Conservation (phyloP, 2,797 vertebrate genomes). For the Mormyrops attenuatus region DNA sequence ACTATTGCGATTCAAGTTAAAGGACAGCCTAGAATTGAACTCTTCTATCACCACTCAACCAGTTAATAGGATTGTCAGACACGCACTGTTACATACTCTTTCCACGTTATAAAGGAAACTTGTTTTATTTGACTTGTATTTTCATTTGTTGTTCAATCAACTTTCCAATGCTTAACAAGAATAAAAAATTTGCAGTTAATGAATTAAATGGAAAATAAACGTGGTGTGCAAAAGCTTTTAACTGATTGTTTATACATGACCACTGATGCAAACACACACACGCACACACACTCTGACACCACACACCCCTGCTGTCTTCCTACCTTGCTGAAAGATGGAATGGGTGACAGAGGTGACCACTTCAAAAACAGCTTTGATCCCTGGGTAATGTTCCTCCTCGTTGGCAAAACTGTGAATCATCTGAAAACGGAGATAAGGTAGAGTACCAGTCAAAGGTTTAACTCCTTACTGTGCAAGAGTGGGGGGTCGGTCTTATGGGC, state of each 20-base stretch:
- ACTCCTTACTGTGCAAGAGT: background rate
- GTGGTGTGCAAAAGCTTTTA: background rate
- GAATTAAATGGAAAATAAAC: background rate
- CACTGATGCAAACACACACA: background rate
- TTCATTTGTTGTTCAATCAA: background rate
- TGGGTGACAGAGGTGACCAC: conserved; percentile 93
- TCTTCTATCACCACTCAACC: background rate
- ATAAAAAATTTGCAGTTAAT: background rate
- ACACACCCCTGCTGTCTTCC: conserved; percentile 39
- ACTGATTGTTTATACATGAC: background rate
- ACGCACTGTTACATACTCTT: background rate
- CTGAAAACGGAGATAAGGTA: conserved; percentile 50
- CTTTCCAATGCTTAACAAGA: background rate
- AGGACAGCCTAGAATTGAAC: background rate
- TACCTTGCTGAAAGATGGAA: conserved; percentile 99
- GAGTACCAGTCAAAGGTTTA: background rate
- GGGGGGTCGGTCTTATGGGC: background rate
- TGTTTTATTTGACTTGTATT: background rate
- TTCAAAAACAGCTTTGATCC: conserved; percentile 95
- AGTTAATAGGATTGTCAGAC: background rate
- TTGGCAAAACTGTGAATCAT: conserved; percentile 98
- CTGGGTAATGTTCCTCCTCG: conserved; percentile 89
- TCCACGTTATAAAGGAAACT: background rate
- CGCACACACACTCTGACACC: background rate
- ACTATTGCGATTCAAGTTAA: background rate